Evolutionary conservation across 2,888 invertebrate species (phyloP).

Genomic region (Ceraclea dissimilis): DNA sequence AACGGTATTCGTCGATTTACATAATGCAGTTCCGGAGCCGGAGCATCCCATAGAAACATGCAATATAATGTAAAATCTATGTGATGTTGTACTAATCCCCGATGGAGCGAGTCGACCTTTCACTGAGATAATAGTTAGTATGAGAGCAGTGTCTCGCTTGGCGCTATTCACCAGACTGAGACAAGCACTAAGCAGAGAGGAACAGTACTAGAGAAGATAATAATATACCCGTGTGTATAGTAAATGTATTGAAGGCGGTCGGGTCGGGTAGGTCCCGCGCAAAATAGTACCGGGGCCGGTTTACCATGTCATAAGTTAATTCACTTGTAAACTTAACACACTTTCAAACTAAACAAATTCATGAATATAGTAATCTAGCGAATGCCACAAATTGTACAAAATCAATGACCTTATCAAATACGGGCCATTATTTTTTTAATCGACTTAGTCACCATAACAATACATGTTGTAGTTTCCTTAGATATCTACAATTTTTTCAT

Average conservation of each 20-base stretch:
- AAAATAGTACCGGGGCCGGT: neutral
- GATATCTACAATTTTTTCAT: too few relatives aligned
- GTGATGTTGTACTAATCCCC: neutral
- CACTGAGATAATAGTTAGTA: neutral
- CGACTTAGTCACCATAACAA: too few relatives aligned
- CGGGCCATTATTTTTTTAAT: too few relatives aligned
- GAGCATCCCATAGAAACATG: conserved; percentile 9
- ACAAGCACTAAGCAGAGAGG: neutral
- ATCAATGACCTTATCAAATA: too few relatives aligned
- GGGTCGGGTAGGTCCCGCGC: neutral
- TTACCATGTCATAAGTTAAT: neutral
- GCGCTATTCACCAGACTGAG: conserved; percentile 5
- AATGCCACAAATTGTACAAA: too few relatives aligned
- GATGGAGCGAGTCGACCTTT: neutral
- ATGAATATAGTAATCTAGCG: too few relatives aligned
- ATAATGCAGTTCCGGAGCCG: conserved; percentile 17
- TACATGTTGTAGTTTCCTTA: too few relatives aligned
- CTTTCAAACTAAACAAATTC: neutral
- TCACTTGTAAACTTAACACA: neutral
- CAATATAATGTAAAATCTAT: neutral
- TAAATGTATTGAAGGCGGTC: neutral
- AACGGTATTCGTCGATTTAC: conserved; percentile 12
- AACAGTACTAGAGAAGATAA: neutral
- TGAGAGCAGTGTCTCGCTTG: conserved; percentile 4
- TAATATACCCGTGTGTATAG: neutral